Evolutionary conservation across 1,140 invertebrate genomes (phyloP).

Genomic region (Drosophila pruinosa): DNA sequence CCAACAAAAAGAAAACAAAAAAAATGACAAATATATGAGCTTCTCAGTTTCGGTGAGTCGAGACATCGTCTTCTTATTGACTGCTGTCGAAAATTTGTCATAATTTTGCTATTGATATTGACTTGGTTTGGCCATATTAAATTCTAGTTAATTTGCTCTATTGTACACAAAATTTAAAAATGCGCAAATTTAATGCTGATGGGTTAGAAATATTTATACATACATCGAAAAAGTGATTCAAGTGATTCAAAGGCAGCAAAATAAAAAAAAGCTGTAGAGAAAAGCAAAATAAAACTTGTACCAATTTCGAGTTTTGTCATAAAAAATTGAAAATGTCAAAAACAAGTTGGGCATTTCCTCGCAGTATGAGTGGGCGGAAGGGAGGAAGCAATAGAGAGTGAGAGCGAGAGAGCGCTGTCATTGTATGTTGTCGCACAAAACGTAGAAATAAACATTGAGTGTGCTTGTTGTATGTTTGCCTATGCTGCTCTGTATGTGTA

Average conservation of each 20-base stretch:
- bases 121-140: background rate
- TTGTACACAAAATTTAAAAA: background rate
- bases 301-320: conserved; percentile 77
- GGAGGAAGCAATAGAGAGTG: background rate
- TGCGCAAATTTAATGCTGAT: conserved; percentile 3
- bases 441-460: conserved; percentile 32
- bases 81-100: conserved; percentile 62
- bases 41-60: background rate
- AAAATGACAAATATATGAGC: conserved; percentile 54
- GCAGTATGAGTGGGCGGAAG: background rate
- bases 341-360: conserved; percentile 57
- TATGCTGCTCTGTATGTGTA: background rate
- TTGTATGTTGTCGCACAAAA: conserved; percentile 28
- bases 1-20: conserved; percentile 2
- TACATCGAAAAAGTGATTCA: background rate
- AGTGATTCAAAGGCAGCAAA: background rate
- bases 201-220: background rate
- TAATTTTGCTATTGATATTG: conserved; percentile 42
- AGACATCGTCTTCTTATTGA: background rate
- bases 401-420: background rate
- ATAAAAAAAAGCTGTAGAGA: background rate
- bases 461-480: conserved; percentile 32
- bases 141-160: conserved; percentile 9
- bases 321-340: conserved; percentile 81
- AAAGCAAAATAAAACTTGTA: conserved; percentile 49